Conservation (phyloP, 2,888 invertebrate species). For the Villa cingulata region DNA sequence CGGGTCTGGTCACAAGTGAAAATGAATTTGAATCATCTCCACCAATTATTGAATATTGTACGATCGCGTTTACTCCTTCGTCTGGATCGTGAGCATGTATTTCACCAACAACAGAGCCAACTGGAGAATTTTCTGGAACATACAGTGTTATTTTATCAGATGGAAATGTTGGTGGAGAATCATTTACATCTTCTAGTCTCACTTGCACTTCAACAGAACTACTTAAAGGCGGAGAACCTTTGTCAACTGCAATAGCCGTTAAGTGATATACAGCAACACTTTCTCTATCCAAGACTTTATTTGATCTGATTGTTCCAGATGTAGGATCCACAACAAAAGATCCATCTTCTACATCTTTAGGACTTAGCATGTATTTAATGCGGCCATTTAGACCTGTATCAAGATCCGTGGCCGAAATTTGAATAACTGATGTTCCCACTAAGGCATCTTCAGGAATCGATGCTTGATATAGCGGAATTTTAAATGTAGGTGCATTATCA, state of each 20-base stretch:
- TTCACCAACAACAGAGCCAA: slow-evolving; percentile 85
- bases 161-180: slow-evolving; percentile 80
- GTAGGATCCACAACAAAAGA: slow-evolving; percentile 87
- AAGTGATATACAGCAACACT: slow-evolving; percentile 72
- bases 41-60: slow-evolving; percentile 89
- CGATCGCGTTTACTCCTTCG: slow-evolving; percentile 78
- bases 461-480: slow-evolving; percentile 65
- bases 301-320: slow-evolving; percentile 82
- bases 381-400: slow-evolving; percentile 81
- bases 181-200: slow-evolving; percentile 77
- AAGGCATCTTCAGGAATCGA: slow-evolving; percentile 78
- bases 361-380: slow-evolving; percentile 62
- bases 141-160: slow-evolving; percentile 78
- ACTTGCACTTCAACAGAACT: slow-evolving; percentile 61
- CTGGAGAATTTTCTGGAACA: slow-evolving; percentile 90
- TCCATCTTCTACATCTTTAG: slow-evolving; percentile 66
- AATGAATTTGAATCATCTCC: slow-evolving; percentile 84
- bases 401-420: slow-evolving; percentile 68
- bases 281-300: slow-evolving; percentile 82
- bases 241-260: slow-evolving; percentile 77
- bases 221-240: slow-evolving; percentile 66
- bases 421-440: slow-evolving; percentile 62
- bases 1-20: slow-evolving; percentile 64
- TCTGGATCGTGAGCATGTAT: slow-evolving; percentile 85
- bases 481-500: slow-evolving; percentile 84